A percentile compares a stretch with the other conserved stretches of the same genome.
Evolutionary conservation across 2,113 vertebrate species (phyloP).

Genomic region (Epinephelus fuscoguttatus): DNA sequence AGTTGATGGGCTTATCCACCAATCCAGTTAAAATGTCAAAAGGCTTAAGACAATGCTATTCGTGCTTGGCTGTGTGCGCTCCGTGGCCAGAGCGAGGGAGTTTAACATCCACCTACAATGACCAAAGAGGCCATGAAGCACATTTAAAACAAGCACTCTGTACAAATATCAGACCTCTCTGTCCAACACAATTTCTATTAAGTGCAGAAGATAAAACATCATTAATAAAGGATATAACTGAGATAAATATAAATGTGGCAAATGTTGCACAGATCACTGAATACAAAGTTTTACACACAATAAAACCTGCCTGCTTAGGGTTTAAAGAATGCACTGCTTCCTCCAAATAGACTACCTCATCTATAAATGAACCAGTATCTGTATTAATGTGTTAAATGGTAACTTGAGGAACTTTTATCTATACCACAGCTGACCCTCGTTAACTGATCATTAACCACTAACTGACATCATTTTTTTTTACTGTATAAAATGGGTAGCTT

Average conservation of each 20-base stretch:
- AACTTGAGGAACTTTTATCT: background rate
- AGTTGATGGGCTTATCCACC: conserved; percentile 59
- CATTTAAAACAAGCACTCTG: background rate
- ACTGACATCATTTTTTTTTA: no score
- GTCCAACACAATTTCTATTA: background rate
- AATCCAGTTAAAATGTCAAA: conserved; percentile 76
- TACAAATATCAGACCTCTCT: background rate
- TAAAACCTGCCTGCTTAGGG: background rate
- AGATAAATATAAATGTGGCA: conserved; percentile 14
- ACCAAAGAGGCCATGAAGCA: conserved; percentile 10
- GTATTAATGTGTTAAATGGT: background rate
- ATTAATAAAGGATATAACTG: conserved; percentile 9
- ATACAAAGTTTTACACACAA: conserved; percentile 17
- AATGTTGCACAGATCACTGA: conserved; percentile 4
- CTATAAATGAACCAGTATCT: background rate
- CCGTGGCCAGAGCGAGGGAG: background rate
- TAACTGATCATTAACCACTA: no score
- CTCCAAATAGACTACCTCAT: background rate
- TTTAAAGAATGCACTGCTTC: background rate
- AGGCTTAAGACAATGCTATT: conserved; percentile 54
- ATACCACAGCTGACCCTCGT: background rate
- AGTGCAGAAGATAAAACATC: conserved; percentile 16
- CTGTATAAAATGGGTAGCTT: no score
- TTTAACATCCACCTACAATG: conserved; percentile 14
- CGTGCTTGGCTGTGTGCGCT: background rate